phyloP scores from a whole-genome alignment of 2,888 invertebrate species.

The Pyrochroa serraticornis region DNA sequence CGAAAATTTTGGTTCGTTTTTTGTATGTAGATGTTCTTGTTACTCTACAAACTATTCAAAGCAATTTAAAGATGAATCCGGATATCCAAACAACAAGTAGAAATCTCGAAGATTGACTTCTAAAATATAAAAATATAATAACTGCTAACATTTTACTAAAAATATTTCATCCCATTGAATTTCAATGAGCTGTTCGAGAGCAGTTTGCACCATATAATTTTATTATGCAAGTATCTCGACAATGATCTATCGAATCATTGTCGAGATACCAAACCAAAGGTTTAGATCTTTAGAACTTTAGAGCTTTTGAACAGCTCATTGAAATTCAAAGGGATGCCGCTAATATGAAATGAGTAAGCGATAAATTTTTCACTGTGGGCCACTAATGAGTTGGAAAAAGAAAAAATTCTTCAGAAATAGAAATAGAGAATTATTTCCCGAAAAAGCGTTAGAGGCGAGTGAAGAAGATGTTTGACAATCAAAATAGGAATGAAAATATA shows the following conservation, averaged over 20 bases:
- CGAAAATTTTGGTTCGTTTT: background rate
- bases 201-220: too few species aligned
- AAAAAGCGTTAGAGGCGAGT: too few species aligned
- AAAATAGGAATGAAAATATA: too few species aligned
- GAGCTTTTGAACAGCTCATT: background rate
- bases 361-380: too few species aligned
- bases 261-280: slow-evolving; percentile 12
- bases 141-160: slow-evolving; percentile 11
- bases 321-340: background rate
- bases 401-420: too few species aligned
- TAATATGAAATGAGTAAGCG: background rate
- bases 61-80: background rate
- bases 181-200: too few species aligned
- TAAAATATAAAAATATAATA: slow-evolving; percentile 13
- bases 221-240: too few species aligned
- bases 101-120: slow-evolving; percentile 2
- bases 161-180: slow-evolving; percentile 15
- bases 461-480: too few species aligned
- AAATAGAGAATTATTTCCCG: too few species aligned
- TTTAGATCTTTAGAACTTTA: background rate
- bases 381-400: too few species aligned
- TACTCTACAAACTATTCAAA: background rate
- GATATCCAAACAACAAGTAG: background rate
- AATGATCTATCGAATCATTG: too few species aligned
- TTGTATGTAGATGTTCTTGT: background rate